Base-by-base conservation (phyloP, 1,140 invertebrate genomes). In the Steinernema khuongi region DNA sequence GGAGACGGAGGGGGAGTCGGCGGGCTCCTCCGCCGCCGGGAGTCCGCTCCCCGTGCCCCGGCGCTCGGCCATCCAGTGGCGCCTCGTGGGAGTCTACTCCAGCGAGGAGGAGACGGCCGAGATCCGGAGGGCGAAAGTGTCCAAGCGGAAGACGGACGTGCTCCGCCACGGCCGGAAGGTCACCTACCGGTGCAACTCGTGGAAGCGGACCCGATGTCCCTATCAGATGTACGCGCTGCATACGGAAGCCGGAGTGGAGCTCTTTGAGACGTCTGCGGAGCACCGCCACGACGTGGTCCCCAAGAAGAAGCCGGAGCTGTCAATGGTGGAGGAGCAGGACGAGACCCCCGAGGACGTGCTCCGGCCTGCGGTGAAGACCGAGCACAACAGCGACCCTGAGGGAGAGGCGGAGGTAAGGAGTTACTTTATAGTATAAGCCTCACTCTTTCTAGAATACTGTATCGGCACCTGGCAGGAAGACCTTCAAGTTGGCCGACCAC, bases 211-310 rank as follows among this genome's bases (percentile, higher is more conserved):
- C 26, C 74, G 26, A 43, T 66, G 71, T 14, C 66, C 7, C 0
- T 76, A 4, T 22, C 74, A 19, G 36, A 60, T 31, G n/a, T 74
- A 17, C 28, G 32, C 41, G 60, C 71, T 43, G 2, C n/a, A 41
- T 41, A 41, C 36, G 36, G n/a, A 41, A 7, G 36, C 7, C 36
- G 36, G 36, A 41, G 36, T 41, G 7, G 36, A 41, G 36, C 36
- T 41, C 36, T 41, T 41, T 41, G 36, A 41, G 36, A 41, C 36
- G 36, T 41, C 7, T 41, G 36, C 36, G 36, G 36, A 41, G 36
- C 36, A 41, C n/a, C 7, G n/a, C n/a, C 36, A 41, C 36, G n/a
- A 41, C 36, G n/a, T 41, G 36, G n/a, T 41, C 7, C 36, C 36
- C 7, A 41, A n/a, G n/a, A 41, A 41, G 36, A 41, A 41, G 36